Percentiles rank a stretch among this genome's conserved stretches.
Evolutionary conservation across 2,113 vertebrate species (phyloP).

Genomic region (Cyprinodon variegatus): DNA sequence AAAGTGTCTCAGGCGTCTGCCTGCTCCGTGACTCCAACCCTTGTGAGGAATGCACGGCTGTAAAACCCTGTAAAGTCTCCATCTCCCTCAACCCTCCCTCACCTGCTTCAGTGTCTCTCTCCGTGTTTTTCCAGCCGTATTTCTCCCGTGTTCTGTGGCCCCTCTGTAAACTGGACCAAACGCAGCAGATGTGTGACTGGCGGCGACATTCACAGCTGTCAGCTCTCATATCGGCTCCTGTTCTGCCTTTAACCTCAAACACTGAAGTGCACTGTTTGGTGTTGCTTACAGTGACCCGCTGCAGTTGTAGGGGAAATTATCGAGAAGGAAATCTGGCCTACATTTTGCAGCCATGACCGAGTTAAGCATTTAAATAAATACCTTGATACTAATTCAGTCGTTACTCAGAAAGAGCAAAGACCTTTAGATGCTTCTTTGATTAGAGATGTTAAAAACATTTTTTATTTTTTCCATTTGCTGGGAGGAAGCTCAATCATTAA

Average conservation of each 20-base stretch:
- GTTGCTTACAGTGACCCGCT: not conserved
- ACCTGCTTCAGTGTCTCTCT: constrained; percentile 56
- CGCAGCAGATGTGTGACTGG: constrained; percentile 79
- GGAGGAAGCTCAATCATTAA: no score
- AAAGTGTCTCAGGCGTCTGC: not conserved
- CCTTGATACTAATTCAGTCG: not conserved
- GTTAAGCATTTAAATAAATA: not conserved
- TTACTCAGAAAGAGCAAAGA: not conserved
- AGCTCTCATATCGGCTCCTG: constrained; percentile 56
- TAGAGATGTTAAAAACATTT: no score
- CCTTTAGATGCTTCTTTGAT: not conserved
- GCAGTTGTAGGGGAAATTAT: constrained; percentile 25
- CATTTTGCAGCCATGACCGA: not conserved
- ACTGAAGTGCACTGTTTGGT: constrained; percentile 7
- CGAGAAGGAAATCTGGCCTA: constrained; percentile 12
- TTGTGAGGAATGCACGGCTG: constrained; percentile 50
- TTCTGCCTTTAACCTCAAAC: constrained; percentile 22
- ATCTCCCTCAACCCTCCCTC: constrained; percentile 45
- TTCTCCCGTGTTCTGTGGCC: constrained; percentile 40
- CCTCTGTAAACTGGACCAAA: constrained; percentile 52
- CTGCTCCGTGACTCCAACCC: constrained; percentile 18
- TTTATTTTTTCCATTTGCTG: no score
- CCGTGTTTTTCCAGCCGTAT: constrained; percentile 14
- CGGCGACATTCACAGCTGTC: constrained; percentile 71
- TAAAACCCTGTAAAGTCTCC: constrained; percentile 53